Conservation (phyloP, 2,113 vertebrate genomes). For the Echinops telfairi region DNA sequence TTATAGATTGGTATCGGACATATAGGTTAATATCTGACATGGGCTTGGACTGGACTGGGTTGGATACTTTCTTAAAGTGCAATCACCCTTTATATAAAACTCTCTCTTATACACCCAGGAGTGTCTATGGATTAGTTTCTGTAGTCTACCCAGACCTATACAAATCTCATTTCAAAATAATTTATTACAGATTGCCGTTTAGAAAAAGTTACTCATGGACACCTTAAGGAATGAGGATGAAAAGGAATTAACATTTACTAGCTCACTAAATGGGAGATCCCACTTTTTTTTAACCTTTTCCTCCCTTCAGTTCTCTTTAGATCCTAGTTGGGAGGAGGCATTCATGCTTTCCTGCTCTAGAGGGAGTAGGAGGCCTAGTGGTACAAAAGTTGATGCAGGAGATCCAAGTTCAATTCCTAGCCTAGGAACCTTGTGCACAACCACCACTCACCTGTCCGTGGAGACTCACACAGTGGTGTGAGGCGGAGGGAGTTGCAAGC, state of each 20-base stretch:
- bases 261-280: background rate
- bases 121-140: too few species aligned
- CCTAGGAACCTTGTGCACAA: background rate
- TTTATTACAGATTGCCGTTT: background rate
- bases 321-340: background rate
- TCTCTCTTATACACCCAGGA: too few species aligned
- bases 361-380: too few species aligned
- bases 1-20: too few species aligned
- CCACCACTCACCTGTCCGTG: background rate
- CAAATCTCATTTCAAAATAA: conserved; percentile 31
- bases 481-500: background rate
- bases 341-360: too few species aligned
- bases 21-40: too few species aligned
- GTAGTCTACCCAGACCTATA: background rate
- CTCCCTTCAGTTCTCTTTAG: background rate
- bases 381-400: too few species aligned
- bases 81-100: too few species aligned
- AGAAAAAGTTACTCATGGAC: background rate
- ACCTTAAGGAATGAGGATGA: conserved; percentile 2
- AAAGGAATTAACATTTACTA: background rate
- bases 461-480: background rate
- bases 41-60: too few species aligned
- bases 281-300: background rate
- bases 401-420: background rate
- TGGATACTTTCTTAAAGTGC: too few species aligned